phyloP scores from a whole-genome alignment of 2,888 invertebrate species.

The Andrena dorsata region DNA sequence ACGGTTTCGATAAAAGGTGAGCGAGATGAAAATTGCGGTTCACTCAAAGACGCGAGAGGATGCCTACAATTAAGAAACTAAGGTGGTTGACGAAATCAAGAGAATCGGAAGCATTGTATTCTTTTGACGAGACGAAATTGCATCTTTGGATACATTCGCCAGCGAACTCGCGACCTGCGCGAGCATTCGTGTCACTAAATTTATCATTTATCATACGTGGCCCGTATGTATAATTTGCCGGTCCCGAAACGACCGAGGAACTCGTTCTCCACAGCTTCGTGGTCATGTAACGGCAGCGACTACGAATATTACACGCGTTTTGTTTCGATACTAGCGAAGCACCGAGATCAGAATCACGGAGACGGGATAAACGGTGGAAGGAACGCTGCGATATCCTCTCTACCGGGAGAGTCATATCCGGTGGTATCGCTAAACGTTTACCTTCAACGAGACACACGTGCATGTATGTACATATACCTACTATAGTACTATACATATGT shows the following conservation, averaged over 20 bases:
- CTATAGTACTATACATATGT: background rate
- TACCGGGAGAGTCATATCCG: no score
- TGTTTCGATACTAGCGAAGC: background rate
- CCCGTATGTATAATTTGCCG: background rate
- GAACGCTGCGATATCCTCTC: background rate
- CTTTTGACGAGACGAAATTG: background rate
- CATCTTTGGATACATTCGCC: background rate
- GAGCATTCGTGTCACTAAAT: background rate
- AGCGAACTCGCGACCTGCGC: constrained; percentile 46
- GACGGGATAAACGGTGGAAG: background rate
- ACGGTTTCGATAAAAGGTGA: background rate
- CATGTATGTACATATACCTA: no score
- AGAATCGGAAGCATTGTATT: background rate
- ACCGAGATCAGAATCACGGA: background rate
- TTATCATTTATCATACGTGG: background rate
- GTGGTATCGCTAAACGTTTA: no score
- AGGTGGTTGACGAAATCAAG: background rate
- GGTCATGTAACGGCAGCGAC: background rate
- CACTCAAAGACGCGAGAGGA: background rate
- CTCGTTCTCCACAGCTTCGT: background rate
- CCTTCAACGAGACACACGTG: no score
- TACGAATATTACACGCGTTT: background rate
- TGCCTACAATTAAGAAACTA: no score
- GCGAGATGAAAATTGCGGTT: background rate
- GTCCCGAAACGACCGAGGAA: background rate